These are phyloP conservation scores for Gorsachius magnificus DNA, from an alignment of 2,797 vertebrate species.

Conservation along the genomic window DNA sequence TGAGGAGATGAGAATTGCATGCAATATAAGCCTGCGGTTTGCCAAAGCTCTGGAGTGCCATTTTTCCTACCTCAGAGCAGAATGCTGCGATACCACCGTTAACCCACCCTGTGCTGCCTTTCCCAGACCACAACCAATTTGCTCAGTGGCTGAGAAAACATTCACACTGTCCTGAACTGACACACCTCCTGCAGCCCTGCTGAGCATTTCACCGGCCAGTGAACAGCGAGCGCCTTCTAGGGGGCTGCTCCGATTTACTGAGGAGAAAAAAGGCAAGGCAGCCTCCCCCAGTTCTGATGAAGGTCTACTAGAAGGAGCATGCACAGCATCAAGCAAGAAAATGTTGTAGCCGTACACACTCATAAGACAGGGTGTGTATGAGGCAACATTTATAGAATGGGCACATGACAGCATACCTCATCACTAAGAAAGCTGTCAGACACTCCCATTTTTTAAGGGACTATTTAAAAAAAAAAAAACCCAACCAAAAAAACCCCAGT, in stretches of 20 bases:
- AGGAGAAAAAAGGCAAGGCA: not conserved
- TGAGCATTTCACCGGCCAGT: fast-evolving
- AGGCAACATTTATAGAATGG: not conserved
- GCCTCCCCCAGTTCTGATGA: not conserved
- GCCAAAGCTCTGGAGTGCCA: not conserved
- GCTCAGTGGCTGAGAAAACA: not conserved
- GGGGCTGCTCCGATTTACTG: not conserved
- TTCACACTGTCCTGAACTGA: not conserved
- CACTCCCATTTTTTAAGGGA: not conserved
- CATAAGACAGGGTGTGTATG: not conserved
- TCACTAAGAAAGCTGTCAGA: not conserved
- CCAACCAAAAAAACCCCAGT: not conserved
- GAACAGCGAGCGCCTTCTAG: not conserved
- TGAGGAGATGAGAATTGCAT: not conserved
- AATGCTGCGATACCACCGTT: not conserved
- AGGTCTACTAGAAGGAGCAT: not conserved
- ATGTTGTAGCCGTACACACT: not conserved
- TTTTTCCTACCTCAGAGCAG: not conserved
- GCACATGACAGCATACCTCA: not conserved
- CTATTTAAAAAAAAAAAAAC: not conserved
- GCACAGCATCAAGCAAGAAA: not conserved
- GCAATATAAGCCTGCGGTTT: not conserved
- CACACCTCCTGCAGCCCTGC: not conserved
- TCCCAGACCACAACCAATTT: not conserved
- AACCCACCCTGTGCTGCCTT: not conserved